Percentiles rank a stretch among this genome's conserved stretches.
phyloP scores from a whole-genome alignment of 2,888 invertebrate species.

The Hirtodrosophila histrioides region DNA sequence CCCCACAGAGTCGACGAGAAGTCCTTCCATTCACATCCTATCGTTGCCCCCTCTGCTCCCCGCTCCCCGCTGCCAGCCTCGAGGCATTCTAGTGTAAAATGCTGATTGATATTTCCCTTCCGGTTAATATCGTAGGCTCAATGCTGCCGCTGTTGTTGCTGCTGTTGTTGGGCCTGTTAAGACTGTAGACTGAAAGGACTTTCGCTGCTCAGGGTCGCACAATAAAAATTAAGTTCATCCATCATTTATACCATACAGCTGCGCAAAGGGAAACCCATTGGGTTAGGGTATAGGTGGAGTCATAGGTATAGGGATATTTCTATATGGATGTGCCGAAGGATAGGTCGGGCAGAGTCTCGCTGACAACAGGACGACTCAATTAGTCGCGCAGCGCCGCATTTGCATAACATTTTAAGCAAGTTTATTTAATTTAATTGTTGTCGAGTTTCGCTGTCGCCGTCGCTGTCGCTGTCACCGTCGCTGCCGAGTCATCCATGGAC shows the following conservation, averaged over 20 bases:
- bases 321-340: not conserved
- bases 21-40: conserved; percentile 22
- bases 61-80: conserved; percentile 12
- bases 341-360: conserved; percentile 16
- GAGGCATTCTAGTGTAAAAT: conserved; percentile 70
- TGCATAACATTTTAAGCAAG: conserved; percentile 70
- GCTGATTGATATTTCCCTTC: conserved; percentile 74
- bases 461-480: not conserved
- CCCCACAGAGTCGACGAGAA: conserved; percentile 15
- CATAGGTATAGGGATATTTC: not conserved
- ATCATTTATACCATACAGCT: conserved; percentile 59
- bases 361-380: conserved; percentile 65
- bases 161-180: conserved; percentile 22
- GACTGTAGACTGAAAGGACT: conserved; percentile 32
- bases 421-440: conserved; percentile 69
- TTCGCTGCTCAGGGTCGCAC: conserved; percentile 64
- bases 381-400: conserved; percentile 68
- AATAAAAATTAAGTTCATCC: conserved; percentile 77
- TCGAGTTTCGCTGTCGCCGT: conserved; percentile 22
- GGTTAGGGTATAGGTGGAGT: too few species aligned
- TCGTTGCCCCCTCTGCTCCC: not conserved
- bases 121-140: conserved; percentile 64
- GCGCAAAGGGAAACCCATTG: not conserved
- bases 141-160: conserved; percentile 17
- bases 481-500: conserved; percentile 7